phyloP scores from a whole-genome alignment of 2,888 invertebrate genomes.

The Coenonympha arcania region DNA sequence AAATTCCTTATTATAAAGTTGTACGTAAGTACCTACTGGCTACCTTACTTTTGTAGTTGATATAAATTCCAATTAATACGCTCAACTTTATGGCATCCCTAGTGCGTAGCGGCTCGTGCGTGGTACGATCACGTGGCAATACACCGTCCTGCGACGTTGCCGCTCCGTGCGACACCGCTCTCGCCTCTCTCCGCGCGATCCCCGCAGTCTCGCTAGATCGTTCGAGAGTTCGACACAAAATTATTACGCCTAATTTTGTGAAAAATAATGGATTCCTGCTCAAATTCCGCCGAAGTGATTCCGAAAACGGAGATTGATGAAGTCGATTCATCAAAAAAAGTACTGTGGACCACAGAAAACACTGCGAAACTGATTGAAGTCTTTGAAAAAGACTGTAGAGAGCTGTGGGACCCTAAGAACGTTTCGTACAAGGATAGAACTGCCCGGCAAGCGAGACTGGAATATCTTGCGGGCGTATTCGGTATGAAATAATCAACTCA shows the following conservation, averaged over 20 bases:
- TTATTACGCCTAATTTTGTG: slow-evolving; percentile 39
- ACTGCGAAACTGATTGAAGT: slow-evolving; percentile 54
- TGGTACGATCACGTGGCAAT: neutral
- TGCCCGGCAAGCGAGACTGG: slow-evolving; percentile 45
- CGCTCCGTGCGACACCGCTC: slow-evolving; percentile 56
- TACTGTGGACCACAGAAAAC: slow-evolving; percentile 53
- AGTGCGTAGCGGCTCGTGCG: neutral
- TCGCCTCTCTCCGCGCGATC: slow-evolving; percentile 47
- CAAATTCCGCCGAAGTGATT: slow-evolving; percentile 48
- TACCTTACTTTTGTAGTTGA: no score
- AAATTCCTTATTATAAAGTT: no score
- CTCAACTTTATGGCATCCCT: neutral
- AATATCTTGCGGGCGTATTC: slow-evolving; percentile 54
- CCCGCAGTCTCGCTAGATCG: slow-evolving; percentile 69
- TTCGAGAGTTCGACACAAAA: slow-evolving; percentile 42
- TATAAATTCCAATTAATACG: no score
- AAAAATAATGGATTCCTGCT: slow-evolving; percentile 53
- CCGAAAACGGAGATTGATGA: slow-evolving; percentile 54
- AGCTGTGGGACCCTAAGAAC: slow-evolving; percentile 58
- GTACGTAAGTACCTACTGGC: neutral
- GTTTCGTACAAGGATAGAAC: slow-evolving; percentile 46
- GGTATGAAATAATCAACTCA: no score
- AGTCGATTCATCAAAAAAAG: slow-evolving; percentile 39
- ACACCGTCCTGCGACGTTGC: slow-evolving; percentile 47
- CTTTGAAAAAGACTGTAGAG: slow-evolving; percentile 55